Conservation (phyloP, 2,888 invertebrate species). For the Cryptus armator region DNA sequence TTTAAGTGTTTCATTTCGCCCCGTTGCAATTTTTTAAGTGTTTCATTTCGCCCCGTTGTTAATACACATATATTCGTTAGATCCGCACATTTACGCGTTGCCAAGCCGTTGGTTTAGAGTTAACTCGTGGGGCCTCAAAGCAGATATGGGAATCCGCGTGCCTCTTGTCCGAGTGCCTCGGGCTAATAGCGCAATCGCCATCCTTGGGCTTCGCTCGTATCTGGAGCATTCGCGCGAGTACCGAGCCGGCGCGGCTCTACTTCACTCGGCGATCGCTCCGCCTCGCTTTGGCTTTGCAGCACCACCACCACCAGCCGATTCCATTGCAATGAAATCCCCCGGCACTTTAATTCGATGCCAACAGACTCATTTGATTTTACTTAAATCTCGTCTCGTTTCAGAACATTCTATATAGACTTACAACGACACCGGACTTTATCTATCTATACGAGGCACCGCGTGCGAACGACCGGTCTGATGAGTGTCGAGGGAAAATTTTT, state of each 20-base stretch:
- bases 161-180: conserved; percentile 69
- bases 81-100: neutral
- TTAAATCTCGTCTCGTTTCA: conserved; percentile 55
- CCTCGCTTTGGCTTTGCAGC: conserved; percentile 14
- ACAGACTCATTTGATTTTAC: conserved; percentile 66
- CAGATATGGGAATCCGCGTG: conserved; percentile 82
- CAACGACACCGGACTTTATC: neutral
- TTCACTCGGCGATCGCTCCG: conserved; percentile 49
- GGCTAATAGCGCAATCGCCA: conserved; percentile 79
- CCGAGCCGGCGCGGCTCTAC: conserved; percentile 38
- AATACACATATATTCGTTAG: neutral
- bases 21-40: too few relatives aligned
- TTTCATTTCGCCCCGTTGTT: neutral
- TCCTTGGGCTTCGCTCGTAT: conserved; percentile 79
- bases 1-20: too few relatives aligned
- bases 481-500: conserved; percentile 30
- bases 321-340: too few relatives aligned
- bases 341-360: neutral
- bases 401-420: conserved; percentile 48
- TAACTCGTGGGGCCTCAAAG: conserved; percentile 52
- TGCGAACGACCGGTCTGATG: conserved; percentile 47
- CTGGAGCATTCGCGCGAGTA: conserved; percentile 77
- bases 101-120: neutral
- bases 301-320: conserved; percentile 5
- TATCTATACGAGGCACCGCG: neutral